phyloP scores from a whole-genome alignment of 2,113 vertebrate genomes.

The Hystrix cristata region DNA sequence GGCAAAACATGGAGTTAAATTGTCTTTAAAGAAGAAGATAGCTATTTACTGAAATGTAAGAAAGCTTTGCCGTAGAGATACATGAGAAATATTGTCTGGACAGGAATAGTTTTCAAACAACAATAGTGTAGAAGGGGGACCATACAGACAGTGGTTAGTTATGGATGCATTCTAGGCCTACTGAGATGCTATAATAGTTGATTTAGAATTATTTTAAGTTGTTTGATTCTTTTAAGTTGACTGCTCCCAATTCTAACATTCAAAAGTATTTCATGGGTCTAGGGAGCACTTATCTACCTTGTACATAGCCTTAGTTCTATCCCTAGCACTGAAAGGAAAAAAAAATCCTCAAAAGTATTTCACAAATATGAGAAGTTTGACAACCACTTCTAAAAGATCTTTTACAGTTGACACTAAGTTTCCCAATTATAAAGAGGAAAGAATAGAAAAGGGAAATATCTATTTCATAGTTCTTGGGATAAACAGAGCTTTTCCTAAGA shows the following conservation, averaged over 20 bases:
- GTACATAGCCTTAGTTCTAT: neutral
- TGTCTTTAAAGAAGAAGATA: neutral
- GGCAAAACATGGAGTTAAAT: neutral
- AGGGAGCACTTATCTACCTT: neutral
- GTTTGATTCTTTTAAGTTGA: slow-evolving; percentile 49
- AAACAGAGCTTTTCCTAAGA: neutral
- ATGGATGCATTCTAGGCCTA: neutral
- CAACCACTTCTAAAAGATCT: slow-evolving; percentile 27
- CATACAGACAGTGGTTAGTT: neutral
- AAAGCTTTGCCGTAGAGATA: slow-evolving; percentile 9
- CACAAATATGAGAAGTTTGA: slow-evolving; percentile 43
- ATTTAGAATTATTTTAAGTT: slow-evolving; percentile 50
- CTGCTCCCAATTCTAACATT: slow-evolving; percentile 10
- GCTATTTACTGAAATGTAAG: neutral
- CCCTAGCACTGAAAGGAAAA: neutral
- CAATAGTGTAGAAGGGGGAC: neutral
- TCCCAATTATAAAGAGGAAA: slow-evolving; percentile 4
- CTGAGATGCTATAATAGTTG: neutral
- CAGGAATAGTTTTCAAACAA: slow-evolving; percentile 34
- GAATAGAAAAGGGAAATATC: neutral
- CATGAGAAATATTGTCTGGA: neutral
- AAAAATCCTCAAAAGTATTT: neutral
- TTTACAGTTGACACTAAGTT: neutral
- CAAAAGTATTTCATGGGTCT: neutral
- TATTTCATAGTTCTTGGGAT: neutral